Evolutionary conservation across 2,113 vertebrate species (phyloP), one percentile per base, ranked within the genome.

Genomic region (Grus americana): DNA sequence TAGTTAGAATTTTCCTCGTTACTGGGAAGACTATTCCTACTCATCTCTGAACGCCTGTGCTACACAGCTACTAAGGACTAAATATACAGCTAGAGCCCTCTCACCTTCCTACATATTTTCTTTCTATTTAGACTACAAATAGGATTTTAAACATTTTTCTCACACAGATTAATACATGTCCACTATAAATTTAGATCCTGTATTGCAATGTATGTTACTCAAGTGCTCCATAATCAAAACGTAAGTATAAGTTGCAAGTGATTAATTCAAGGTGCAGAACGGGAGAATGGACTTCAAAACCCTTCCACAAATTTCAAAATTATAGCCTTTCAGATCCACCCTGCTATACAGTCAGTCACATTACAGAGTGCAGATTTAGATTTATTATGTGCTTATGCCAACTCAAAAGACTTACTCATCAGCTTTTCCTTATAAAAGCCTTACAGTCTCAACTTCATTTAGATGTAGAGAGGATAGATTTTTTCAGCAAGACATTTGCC

Each of bases 201-300:
- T 42, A 58, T 24, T 76, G n/a, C 62, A 74, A 17, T 27, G 26
- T 30, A 74, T 86, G 47, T 76, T 86, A 76, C 59, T 76, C 10
- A 17, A 78, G 29, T 9, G 18, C 42, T 78, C 82, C 55, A 61
- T 81, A 88, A 79, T 75, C 26, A 80, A 83, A 90, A 76, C 1
- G 9, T 65, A 86, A 96, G 85, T 58, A 9, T 65, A 86, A 96
- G 85, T 58, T 87, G 36, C 58, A 92, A 42, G 46, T 57, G 42
- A 95, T 94, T 83, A 93, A 83, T 86, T 94, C 79, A 86, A 86
- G 38, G 55, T 57, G 67, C 72, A 84, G 86, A 86, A 88, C 42
- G 81, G 36, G 81, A 88, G 67, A 95, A 80, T 2, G 6, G 52
- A 62, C 67, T 95, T 49, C 68, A 93, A 95, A 92, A 78, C 81